These are phyloP conservation scores for Sebastes hopkinsi DNA, from an alignment of 2,797 vertebrate species.

Conservation along the genomic window DNA sequence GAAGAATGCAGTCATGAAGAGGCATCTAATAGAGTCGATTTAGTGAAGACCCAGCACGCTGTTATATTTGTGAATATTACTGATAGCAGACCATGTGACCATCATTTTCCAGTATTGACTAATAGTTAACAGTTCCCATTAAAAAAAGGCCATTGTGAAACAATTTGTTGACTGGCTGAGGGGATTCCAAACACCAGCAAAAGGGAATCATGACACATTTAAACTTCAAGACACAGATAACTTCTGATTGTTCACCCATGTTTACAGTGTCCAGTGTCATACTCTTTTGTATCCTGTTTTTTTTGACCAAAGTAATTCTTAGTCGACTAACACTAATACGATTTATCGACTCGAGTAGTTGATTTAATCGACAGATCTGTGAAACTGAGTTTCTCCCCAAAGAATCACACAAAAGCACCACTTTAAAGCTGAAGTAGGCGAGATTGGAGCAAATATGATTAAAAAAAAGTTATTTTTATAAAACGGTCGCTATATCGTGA, in stretches of 20 bases:
- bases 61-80: not conserved
- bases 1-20: not conserved
- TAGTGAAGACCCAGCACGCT: not conserved
- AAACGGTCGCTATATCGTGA: rapidly evolving
- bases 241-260: not conserved
- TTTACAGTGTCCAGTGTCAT: not conserved
- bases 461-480: no score
- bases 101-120: not conserved
- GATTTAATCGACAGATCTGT: no score
- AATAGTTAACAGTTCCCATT: not conserved
- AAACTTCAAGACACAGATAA: not conserved
- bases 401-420: no score
- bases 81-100: not conserved
- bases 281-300: not conserved
- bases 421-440: no score
- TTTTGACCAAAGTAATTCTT: no score
- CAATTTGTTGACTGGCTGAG: not conserved
- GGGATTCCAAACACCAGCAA: not conserved
- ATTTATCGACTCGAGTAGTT: no score
- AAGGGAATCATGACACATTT: not conserved
- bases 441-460: no score
- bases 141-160: not conserved
- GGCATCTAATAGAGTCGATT: not conserved
- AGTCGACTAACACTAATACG: no score
- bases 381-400: no score